These are phyloP conservation scores for Rhaphigaster nebulosa DNA, from an alignment of 2,888 invertebrate genomes.

Conservation along the genomic window DNA sequence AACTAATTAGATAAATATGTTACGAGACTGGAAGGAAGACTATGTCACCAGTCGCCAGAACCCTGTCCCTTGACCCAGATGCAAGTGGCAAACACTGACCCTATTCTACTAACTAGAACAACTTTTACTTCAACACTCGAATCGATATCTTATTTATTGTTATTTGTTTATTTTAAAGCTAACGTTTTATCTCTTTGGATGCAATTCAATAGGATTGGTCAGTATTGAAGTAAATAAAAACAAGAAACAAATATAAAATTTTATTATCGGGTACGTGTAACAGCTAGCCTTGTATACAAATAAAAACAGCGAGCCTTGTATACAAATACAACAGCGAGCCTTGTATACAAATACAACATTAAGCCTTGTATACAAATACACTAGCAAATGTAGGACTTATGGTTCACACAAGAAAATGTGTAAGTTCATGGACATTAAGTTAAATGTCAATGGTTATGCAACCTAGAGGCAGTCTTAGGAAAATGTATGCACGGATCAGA, in stretches of 20 bases:
- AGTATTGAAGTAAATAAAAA: no score
- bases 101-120: not conserved
- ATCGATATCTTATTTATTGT: not conserved
- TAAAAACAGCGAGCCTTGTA: no score
- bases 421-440: constrained; percentile 2
- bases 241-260: no score
- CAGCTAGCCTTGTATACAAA: no score
- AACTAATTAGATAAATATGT: no score
- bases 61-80: not conserved
- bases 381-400: not conserved
- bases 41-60: no score
- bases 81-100: not conserved
- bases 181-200: not conserved
- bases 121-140: not conserved
- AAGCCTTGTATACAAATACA: not conserved
- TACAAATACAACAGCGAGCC: no score
- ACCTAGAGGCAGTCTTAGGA: not conserved
- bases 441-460: constrained; percentile 3
- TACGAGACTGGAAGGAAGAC: no score
- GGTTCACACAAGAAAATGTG: not conserved
- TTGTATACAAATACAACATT: not conserved
- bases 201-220: not conserved
- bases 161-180: no score
- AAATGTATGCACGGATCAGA: not conserved
- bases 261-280: no score